A percentile compares a stretch with the other conserved stretches of the same genome.
These are phyloP conservation scores for Osmerus eperlanus DNA, from an alignment of 2,113 vertebrate genomes.

Conservation along the genomic window DNA sequence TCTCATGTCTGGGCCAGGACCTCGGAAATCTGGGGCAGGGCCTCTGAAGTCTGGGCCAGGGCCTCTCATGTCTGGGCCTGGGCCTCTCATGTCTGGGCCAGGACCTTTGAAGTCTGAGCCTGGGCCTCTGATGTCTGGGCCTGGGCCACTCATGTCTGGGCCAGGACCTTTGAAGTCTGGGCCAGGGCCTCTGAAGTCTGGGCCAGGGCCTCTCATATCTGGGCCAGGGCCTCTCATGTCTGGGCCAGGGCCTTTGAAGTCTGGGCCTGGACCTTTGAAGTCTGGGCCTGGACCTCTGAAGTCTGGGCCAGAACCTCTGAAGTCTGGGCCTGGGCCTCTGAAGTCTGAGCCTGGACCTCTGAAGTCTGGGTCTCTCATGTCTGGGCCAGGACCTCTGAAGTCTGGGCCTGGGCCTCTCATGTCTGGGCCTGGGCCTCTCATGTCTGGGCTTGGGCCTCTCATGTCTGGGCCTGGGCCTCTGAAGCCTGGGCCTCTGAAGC, in stretches of 20 bases:
- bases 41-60: neutral
- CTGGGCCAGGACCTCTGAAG: conserved; percentile 11
- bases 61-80: neutral
- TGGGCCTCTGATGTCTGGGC: neutral
- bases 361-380: conserved; percentile 4
- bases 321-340: neutral
- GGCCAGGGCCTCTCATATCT: neutral
- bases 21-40: neutral
- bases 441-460: neutral
- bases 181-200: neutral
- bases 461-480: conserved; percentile 11
- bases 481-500: neutral
- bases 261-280: conserved; percentile 17
- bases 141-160: neutral
- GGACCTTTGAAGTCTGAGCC: neutral
- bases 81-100: conserved; percentile 9
- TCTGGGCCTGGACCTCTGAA: neutral
- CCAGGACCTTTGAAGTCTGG: neutral
- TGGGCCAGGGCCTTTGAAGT: neutral
- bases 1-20: conserved; percentile 1
- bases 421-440: neutral
- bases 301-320: conserved; percentile 19
- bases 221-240: neutral
- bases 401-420: neutral
- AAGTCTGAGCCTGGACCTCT: neutral